Base-by-base conservation (phyloP, 2,797 vertebrate genomes). In the Momotus momota region DNA sequence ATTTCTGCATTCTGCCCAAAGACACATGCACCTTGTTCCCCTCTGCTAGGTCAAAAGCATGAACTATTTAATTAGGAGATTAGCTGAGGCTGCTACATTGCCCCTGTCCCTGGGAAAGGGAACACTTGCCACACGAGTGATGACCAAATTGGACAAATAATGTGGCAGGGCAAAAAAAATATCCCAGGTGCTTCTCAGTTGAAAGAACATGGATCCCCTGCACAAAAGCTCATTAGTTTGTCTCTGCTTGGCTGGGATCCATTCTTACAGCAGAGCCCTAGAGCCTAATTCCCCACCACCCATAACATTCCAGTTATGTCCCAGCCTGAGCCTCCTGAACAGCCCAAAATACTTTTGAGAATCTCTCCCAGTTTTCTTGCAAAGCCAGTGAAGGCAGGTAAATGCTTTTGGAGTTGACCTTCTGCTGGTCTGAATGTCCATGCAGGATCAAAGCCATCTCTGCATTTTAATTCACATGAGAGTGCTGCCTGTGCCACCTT, bases 51-150 rank as follows among this genome's bases (percentile, higher is more conserved):
- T 9, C 38, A 16, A 46, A 74, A 91, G 61, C 75, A 82, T 52
- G 41, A 81, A 93, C 81, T 88, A 29, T 66, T 81, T 48, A 48
- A 89, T 43, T 29, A 11, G 67, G n/a, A 60, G 55, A 54, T 80
- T 40, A 96, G 55, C 46, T 7, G 11, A 70, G 57, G 33, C 72
- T 81, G 75, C 69, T 27, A 40, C 75, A 21, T 51, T 8, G 12
- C 33, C 69, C 55, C 85, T 16, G 31, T 58, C 66, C 67, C 86
- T 55, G 46, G 29, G 41, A 82, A 67, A 60, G 20, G 49, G 66
- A 88, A 23, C 9, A 25, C 2, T 25, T 64, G 48, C 45, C 74
- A 81, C 19, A 40, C 31, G 45, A 29, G 4, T 2, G 14, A 77
- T 19, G 29, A 55, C 60, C 18, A 54, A 71, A 79, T 35, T 33